Evolutionary conservation across 37 sponge, comb jelly and placozoan genomes (phyloP).

Genomic region (Crambe crambe): DNA sequence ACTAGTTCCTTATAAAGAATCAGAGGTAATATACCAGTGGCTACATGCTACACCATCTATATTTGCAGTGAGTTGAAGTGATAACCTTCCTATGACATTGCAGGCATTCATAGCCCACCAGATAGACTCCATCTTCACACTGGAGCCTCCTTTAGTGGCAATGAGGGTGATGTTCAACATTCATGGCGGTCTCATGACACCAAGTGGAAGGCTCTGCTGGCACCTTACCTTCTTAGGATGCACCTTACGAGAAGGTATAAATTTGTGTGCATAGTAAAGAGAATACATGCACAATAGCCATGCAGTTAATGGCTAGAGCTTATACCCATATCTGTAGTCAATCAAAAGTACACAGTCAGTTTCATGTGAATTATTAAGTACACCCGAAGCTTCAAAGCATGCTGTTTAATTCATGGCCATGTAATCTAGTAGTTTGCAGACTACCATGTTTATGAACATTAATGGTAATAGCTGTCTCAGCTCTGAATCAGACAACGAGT

Average conservation of each 20-base stretch:
- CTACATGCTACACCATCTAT: no score
- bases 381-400: no score
- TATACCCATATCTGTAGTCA: no score
- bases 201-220: slow-evolving; percentile 25
- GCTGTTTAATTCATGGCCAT: no score
- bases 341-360: no score
- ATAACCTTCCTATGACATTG: background rate
- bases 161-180: slow-evolving; percentile 2
- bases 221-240: slow-evolving; percentile 34
- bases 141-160: slow-evolving; percentile 14
- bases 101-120: background rate
- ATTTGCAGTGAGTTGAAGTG: background rate
- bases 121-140: slow-evolving; percentile 25
- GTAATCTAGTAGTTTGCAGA: no score
- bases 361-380: no score
- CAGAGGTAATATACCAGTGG: background rate
- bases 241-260: background rate
- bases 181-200: slow-evolving; percentile 3
- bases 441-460: no score
- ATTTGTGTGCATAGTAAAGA: background rate
- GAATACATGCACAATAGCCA: no score
- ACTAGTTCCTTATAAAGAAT: background rate
- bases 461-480: no score
- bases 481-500: no score
- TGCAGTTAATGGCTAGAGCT: no score